A percentile compares a stretch with the other conserved stretches of the same genome.
phyloP scores from a whole-genome alignment of 2,888 invertebrate species.

The Tenthredo amoena region DNA sequence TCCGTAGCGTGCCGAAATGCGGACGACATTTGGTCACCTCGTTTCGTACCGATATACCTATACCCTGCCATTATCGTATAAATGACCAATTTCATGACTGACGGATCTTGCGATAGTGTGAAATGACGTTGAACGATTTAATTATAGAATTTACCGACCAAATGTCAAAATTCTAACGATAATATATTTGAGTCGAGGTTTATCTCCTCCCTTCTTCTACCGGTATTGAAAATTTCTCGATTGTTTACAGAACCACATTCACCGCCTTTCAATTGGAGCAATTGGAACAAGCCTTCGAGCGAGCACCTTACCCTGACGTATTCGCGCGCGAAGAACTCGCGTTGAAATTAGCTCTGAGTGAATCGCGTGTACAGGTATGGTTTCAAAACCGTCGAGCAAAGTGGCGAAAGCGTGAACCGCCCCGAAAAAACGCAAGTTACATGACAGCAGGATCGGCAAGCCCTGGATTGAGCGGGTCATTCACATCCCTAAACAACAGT shows the following conservation, averaged over 20 bases:
- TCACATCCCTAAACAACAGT: constrained; percentile 83
- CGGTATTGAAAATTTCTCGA: constrained; percentile 58
- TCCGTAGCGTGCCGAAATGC: constrained; percentile 30
- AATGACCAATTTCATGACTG: constrained; percentile 36
- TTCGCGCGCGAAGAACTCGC: constrained; percentile 97
- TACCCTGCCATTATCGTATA: background rate
- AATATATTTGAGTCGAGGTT: background rate
- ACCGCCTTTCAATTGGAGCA: constrained; percentile 97
- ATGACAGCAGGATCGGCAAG: constrained; percentile 76
- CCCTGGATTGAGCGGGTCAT: constrained; percentile 73
- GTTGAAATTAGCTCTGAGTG: constrained; percentile 92
- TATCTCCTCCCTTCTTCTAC: background rate
- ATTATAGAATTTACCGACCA: background rate
- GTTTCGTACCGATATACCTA: background rate
- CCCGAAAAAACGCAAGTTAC: constrained; percentile 87
- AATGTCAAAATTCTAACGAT: background rate
- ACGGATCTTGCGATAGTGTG: background rate
- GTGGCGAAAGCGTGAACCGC: constrained; percentile 96
- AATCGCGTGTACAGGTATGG: constrained; percentile 89
- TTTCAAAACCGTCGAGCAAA: constrained; percentile 95
- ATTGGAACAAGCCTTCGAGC: constrained; percentile 94
- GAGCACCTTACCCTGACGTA: constrained; percentile 97
- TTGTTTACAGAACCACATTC: constrained; percentile 90
- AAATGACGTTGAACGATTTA: constrained; percentile 14
- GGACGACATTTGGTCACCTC: constrained; percentile 58